phyloP scores from a whole-genome alignment of 1,140 invertebrate genomes.

The Cotesia vestalis region DNA sequence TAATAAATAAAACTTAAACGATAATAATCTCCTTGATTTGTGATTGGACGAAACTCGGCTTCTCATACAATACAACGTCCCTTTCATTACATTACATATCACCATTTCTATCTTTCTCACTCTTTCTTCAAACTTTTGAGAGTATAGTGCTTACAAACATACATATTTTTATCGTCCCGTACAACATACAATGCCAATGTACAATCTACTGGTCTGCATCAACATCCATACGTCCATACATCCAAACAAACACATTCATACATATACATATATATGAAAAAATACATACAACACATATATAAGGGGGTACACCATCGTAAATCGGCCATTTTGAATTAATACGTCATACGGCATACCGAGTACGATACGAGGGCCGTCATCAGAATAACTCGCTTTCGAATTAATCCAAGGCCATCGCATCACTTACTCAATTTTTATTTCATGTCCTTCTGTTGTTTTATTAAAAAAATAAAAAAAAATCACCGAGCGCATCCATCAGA shows the following conservation, averaged over 20 bases:
- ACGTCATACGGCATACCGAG: conserved; percentile 32
- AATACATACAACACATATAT: background rate
- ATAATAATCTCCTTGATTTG: conserved; percentile 45
- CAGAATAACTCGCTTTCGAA: conserved; percentile 8
- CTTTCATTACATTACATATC: conserved; percentile 14
- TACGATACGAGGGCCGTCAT: conserved; percentile 3
- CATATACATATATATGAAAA: no score
- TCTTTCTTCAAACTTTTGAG: conserved; percentile 33
- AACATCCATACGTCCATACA: conserved; percentile 32
- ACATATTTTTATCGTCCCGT: conserved; percentile 33
- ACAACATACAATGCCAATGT: conserved; percentile 41
- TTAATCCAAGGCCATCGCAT: background rate
- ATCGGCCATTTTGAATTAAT: conserved; percentile 55
- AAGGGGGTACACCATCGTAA: conserved; percentile 2
- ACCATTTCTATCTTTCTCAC: conserved; percentile 6
- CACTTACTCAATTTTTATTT: background rate
- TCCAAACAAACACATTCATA: no score
- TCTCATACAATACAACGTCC: conserved; percentile 37
- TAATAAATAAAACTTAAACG: conserved; percentile 51
- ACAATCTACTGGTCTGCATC: conserved; percentile 37
- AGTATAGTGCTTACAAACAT: conserved; percentile 13
- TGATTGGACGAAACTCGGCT: conserved; percentile 45
- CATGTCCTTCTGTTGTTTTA: background rate
- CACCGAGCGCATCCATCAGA: no score
- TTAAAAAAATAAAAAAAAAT: no score